phyloP scores from a whole-genome alignment of 64 coral and sea anemone genomes.

The Orbicella faveolata region DNA sequence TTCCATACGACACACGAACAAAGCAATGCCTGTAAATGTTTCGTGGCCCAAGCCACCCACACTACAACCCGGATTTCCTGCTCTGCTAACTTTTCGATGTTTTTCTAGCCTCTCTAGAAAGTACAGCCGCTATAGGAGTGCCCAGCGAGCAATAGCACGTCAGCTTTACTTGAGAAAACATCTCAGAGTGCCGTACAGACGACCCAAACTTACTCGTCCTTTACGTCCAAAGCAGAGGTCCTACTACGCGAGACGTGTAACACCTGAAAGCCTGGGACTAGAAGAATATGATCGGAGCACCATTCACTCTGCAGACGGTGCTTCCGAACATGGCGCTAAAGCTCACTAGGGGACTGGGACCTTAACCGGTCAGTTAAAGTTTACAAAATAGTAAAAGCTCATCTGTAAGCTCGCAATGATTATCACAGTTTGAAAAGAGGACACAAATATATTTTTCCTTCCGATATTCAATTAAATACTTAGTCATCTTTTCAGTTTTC shows the following conservation, averaged over 20 bases:
- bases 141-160: slow-evolving; percentile 17
- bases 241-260: not conserved
- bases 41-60: too few species aligned
- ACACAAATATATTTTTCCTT: too few species aligned
- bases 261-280: not conserved
- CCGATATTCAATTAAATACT: too few species aligned
- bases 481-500: too few species aligned
- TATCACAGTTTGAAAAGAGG: too few species aligned
- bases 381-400: too few species aligned
- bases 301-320: not conserved
- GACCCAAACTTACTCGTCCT: not conserved
- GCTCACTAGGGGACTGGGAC: not conserved
- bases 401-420: too few species aligned
- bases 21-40: too few species aligned
- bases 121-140: slow-evolving; percentile 31
- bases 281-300: slow-evolving; percentile 37
- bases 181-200: slow-evolving; percentile 2
- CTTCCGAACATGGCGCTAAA: not conserved
- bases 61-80: not conserved
- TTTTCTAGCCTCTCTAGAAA: slow-evolving; percentile 19
- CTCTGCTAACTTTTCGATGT: not conserved
- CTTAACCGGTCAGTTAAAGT: not conserved
- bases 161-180: slow-evolving; percentile 14
- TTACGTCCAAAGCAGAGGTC: slow-evolving; percentile 27
- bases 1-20: too few species aligned